Base-by-base conservation (phyloP, 2,888 invertebrate species). In the Toxonevra muliebris region DNA sequence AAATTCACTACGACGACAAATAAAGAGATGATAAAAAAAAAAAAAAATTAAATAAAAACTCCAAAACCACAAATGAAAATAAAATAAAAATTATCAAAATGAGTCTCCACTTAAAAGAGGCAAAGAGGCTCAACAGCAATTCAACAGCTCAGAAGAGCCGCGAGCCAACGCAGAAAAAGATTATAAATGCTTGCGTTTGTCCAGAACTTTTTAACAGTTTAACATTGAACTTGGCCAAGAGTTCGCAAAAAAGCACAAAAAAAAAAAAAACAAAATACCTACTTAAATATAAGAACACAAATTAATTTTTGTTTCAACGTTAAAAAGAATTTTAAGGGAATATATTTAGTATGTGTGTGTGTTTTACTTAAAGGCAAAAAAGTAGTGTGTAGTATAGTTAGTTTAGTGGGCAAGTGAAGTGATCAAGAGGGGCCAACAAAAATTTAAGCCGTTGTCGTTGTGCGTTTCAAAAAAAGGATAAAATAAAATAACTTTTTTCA, bases 171-270 rank as follows among this genome's bases (percentile, higher is more conserved):
- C 15, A 30, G 30, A 73, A 76, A 77, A 78, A 81, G 75, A 75
- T 78, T 82, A 82, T 82, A 82, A 82, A 82, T 81, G 80, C 75
- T 75, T 73, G 79, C 74, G 82, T 76, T 73, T 74, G 73, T 78
- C 80, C 76, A 74, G 76, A 79, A 77, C 75, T 76, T 76, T 77
- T 77, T 77, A 76, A 81, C 81, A 82, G 82, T 82, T 82, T 80
- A 80, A 72, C 80, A 81, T 80, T 81, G 81, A 80, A 80, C 82
- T 78, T 80, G 82, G 78, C 76, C 76, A 77, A 76, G 79, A 79
- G 80, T 75, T 80, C 76, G 80, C 80, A 74, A 77, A 78, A 74
- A 70, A 63, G 60, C 61, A 20, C 42, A 42, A 10, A 59, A 15
- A 59, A 54, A 58, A 54, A 58, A 40, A 53, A 66, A 62, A 53